These are phyloP conservation scores for Nestor notabilis DNA, from an alignment of 2,113 vertebrate genomes.

Conservation along the genomic window DNA sequence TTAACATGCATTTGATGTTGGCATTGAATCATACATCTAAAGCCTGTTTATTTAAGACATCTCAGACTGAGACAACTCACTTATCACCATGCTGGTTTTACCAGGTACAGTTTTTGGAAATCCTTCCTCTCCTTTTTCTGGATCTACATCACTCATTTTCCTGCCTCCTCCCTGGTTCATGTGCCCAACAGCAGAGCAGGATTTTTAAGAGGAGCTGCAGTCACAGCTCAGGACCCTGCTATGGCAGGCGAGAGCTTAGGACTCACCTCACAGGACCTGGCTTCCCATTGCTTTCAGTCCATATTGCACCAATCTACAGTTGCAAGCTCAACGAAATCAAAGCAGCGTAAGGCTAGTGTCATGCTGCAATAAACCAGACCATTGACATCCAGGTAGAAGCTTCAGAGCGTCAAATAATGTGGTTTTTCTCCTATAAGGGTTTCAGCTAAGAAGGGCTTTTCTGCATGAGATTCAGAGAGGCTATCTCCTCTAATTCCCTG, in stretches of 20 bases:
- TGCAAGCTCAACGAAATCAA: not conserved
- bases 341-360: not conserved
- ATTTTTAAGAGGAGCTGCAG: not conserved
- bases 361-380: not conserved
- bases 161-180: not conserved
- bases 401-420: not conserved
- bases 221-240: not conserved
- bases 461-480: not conserved
- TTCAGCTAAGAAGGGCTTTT: not conserved
- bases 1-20: not conserved
- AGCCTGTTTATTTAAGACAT: not conserved
- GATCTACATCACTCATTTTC: not conserved
- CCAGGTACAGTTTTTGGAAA: not conserved
- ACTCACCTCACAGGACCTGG: not conserved
- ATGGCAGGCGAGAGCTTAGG: not conserved
- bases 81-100: not conserved
- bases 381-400: not conserved
- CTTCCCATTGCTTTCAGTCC: not conserved
- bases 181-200: not conserved
- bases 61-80: not conserved
- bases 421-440: not conserved
- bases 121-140: not conserved
- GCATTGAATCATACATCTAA: fast-evolving
- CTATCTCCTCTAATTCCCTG: conserved; percentile 7
- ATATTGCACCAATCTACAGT: not conserved